phyloP scores from a whole-genome alignment of 2,888 invertebrate genomes.

The Cryptocephalus moraei region DNA sequence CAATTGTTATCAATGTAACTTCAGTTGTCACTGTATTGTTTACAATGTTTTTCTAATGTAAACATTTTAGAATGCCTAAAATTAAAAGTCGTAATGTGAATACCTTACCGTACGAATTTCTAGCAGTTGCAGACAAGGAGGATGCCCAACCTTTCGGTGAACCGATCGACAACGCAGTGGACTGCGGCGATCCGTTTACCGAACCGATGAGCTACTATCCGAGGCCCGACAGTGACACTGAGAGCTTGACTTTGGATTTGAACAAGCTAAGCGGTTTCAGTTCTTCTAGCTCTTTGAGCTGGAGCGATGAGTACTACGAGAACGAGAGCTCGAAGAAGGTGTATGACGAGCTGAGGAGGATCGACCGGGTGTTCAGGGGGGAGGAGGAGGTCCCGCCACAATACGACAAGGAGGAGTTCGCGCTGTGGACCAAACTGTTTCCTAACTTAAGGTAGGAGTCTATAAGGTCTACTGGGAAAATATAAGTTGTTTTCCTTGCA shows the following conservation, averaged over 20 bases:
- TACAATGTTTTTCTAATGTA: no score
- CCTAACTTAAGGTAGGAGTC: slow-evolving; percentile 44
- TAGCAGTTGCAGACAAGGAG: background rate
- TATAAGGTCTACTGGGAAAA: background rate
- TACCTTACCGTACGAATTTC: slow-evolving; percentile 3
- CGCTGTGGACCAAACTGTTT: slow-evolving; percentile 48
- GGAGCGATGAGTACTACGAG: slow-evolving; percentile 43
- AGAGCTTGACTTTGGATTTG: slow-evolving; percentile 7
- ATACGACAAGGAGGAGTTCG: slow-evolving; percentile 47
- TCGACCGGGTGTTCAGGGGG: slow-evolving; percentile 47
- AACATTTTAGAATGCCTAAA: slow-evolving; percentile 6
- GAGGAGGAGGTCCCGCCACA: slow-evolving; percentile 41
- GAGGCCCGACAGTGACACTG: slow-evolving; percentile 4
- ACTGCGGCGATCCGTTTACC: background rate
- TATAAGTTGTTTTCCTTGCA: no score
- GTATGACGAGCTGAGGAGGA: slow-evolving; percentile 45
- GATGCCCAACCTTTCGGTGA: no score
- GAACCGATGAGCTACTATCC: background rate
- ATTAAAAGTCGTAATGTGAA: slow-evolving; percentile 8
- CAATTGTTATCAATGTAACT: no score
- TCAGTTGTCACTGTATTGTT: no score
- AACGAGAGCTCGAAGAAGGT: slow-evolving; percentile 43
- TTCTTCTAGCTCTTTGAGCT: slow-evolving; percentile 37
- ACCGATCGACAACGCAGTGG: no score
- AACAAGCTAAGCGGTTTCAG: slow-evolving; percentile 18